These are phyloP conservation scores for Trissoscelio sp. DNA, from an alignment of 2,888 invertebrate species.

Conservation along the genomic window DNA sequence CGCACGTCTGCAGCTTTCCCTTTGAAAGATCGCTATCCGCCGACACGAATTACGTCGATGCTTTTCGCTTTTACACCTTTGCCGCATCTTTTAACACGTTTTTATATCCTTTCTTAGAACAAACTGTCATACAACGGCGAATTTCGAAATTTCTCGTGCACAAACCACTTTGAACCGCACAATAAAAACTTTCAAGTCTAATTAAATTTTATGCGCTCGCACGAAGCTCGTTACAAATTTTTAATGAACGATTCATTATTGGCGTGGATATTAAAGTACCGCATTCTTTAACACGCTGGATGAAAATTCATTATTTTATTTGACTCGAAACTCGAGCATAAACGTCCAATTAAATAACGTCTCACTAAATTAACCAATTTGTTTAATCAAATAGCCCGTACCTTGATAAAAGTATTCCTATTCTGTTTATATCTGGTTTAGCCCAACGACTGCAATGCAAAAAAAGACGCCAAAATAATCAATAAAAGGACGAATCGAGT, in stretches of 20 bases:
- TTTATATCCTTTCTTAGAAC: constrained; percentile 48
- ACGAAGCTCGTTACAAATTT: constrained; percentile 34
- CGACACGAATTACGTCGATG: constrained; percentile 70
- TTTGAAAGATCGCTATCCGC: constrained; percentile 69
- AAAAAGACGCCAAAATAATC: constrained; percentile 27
- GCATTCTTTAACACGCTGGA: constrained; percentile 10
- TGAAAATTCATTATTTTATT: constrained; percentile 34
- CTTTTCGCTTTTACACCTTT: constrained; percentile 68
- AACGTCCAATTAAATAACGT: constrained; percentile 35
- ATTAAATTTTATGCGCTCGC: constrained; percentile 43
- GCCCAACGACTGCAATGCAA: no score
- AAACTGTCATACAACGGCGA: constrained; percentile 45
- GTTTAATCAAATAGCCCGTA: constrained; percentile 24
- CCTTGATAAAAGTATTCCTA: constrained; percentile 11
- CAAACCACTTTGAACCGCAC: constrained; percentile 35
- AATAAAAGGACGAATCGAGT: constrained; percentile 26
- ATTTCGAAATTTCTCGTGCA: constrained; percentile 39
- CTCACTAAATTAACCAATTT: constrained; percentile 34
- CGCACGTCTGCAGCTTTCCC: constrained; percentile 61
- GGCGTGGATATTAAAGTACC: constrained; percentile 21
- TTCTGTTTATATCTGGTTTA: constrained; percentile 14
- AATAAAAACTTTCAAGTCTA: constrained; percentile 45
- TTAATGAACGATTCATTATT: constrained; percentile 55
- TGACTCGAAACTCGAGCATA: constrained; percentile 13
- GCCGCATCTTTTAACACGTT: constrained; percentile 64